These are phyloP conservation scores for Tiaroga cobitis DNA, from an alignment of 2,797 vertebrate species.

Conservation along the genomic window DNA sequence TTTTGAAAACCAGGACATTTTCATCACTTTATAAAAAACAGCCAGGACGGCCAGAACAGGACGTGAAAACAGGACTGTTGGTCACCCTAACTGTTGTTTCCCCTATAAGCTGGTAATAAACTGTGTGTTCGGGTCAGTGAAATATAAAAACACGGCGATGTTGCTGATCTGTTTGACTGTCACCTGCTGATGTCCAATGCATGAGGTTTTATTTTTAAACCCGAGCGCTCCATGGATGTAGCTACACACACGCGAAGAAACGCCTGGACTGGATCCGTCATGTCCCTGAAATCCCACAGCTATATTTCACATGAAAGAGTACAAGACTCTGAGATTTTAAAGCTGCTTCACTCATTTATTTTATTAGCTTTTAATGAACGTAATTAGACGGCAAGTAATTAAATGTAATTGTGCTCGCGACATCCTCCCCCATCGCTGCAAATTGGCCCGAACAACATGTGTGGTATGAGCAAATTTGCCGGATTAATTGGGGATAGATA, in stretches of 20 bases:
- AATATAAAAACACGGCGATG: background rate
- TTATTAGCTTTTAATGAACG: slow-evolving; percentile 99
- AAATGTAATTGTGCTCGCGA: slow-evolving; percentile 96
- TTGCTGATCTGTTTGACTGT: background rate
- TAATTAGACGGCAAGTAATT: slow-evolving; percentile 99
- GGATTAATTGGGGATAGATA: slow-evolving; percentile 99
- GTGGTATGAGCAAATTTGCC: slow-evolving; percentile 93
- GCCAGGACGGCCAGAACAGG: too few species aligned
- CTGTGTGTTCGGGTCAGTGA: background rate
- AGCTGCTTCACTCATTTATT: slow-evolving; percentile 95
- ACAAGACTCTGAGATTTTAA: slow-evolving; percentile 92
- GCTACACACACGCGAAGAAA: too few species aligned
- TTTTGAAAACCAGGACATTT: too few species aligned
- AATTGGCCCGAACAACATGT: slow-evolving; percentile 95
- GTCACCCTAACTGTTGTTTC: too few species aligned
- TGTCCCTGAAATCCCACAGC: slow-evolving; percentile 86
- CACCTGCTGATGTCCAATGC: background rate
- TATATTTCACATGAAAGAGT: slow-evolving; percentile 90
- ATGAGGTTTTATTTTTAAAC: background rate
- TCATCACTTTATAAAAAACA: too few species aligned
- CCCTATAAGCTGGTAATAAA: background rate
- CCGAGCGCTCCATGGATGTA: too few species aligned
- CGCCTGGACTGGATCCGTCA: slow-evolving; percentile 65
- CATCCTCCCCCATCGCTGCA: slow-evolving; percentile 86
- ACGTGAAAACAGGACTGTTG: too few species aligned